A percentile compares a stretch with the other conserved stretches of the same genome.
These are phyloP conservation scores for Myiozetetes cayanensis DNA, from an alignment of 2,113 vertebrate species.

Conservation along the genomic window DNA sequence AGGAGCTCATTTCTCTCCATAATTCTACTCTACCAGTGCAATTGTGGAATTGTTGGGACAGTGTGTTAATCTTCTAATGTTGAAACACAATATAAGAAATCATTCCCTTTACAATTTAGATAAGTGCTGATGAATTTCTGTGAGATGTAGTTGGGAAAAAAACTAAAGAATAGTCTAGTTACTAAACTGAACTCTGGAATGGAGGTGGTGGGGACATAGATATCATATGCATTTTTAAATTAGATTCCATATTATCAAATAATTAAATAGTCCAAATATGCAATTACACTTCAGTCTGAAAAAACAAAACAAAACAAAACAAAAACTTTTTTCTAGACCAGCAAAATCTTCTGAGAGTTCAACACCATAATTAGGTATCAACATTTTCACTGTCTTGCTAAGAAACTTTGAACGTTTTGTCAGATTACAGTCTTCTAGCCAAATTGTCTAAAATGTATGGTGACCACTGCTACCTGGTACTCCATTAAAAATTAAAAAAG, in stretches of 20 bases:
- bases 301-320: background rate
- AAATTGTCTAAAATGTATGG: background rate
- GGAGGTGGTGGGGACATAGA: background rate
- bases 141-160: background rate
- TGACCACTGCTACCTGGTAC: background rate
- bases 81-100: background rate
- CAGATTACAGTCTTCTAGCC: background rate
- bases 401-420: background rate
- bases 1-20: background rate
- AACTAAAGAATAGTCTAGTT: background rate
- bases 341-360: background rate
- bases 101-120: background rate
- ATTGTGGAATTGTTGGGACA: background rate
- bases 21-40: background rate
- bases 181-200: background rate
- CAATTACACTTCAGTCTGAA: background rate
- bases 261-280: background rate
- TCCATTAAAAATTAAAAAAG: background rate
- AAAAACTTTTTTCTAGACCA: background rate
- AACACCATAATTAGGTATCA: background rate
- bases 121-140: background rate
- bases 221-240: background rate
- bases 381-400: background rate
- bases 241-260: background rate
- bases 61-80: background rate